phyloP scores from a whole-genome alignment of 2,888 invertebrate species.

The Drosophila kambysellisi region DNA sequence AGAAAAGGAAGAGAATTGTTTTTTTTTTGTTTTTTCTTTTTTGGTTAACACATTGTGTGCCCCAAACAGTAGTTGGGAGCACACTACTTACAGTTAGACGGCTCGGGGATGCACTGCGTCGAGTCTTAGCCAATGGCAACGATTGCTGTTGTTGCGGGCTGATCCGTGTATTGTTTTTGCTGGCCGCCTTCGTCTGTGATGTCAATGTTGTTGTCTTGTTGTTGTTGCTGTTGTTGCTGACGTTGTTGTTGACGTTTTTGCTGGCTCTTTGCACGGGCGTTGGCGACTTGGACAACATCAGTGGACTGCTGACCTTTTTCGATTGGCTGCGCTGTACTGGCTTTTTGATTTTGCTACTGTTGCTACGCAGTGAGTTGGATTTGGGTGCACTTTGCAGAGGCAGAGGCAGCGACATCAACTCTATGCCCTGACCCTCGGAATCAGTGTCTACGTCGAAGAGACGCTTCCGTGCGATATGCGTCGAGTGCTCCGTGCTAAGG shows the following conservation, averaged over 20 bases:
- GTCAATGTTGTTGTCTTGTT: constrained; percentile 9
- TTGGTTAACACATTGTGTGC: not conserved
- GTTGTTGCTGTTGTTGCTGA: constrained; percentile 8
- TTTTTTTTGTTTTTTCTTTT: not conserved
- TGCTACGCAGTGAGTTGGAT: constrained; percentile 27
- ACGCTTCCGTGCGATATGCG: constrained; percentile 47
- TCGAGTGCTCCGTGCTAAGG: not conserved
- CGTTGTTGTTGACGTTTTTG: constrained; percentile 1
- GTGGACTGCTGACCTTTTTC: constrained; percentile 4
- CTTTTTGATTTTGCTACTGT: constrained; percentile 22
- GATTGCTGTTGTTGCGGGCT: constrained; percentile 15
- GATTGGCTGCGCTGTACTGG: constrained; percentile 12
- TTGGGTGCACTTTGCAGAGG: constrained; percentile 34
- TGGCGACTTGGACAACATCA: constrained; percentile 9
- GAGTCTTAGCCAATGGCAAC: constrained; percentile 20
- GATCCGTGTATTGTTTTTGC: constrained; percentile 2
- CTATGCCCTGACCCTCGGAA: constrained; percentile 9
- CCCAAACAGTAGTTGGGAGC: constrained; percentile 1
- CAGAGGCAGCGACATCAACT: not conserved
- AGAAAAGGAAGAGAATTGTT: constrained; percentile 23
- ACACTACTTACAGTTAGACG: constrained; percentile 48
- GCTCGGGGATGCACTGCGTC: constrained; percentile 35
- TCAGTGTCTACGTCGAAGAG: constrained; percentile 40
- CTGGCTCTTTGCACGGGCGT: constrained; percentile 1
- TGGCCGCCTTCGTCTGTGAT: not conserved